Conservation (phyloP, 2,113 vertebrate genomes). For the Oryzias javanicus region DNA sequence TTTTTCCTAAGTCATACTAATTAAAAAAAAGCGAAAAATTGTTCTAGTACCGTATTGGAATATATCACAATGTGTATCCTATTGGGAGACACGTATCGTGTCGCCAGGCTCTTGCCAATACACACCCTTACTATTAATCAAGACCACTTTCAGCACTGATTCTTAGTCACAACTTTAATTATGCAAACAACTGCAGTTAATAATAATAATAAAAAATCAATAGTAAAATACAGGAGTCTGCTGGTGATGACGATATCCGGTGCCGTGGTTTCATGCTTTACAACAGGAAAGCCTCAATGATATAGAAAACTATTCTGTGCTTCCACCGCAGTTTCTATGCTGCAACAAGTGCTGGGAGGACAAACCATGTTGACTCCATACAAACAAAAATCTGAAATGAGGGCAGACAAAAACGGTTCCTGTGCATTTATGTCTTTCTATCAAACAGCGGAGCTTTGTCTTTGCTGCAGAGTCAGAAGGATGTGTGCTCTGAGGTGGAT, state of each 20-base stretch:
- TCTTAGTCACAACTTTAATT: background rate
- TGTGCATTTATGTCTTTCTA: slow-evolving; percentile 10
- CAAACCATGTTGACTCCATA: background rate
- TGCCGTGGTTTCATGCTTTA: background rate
- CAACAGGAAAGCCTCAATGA: background rate
- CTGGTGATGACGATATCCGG: background rate
- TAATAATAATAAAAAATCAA: background rate
- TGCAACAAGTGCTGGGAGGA: background rate
- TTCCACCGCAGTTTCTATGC: slow-evolving; percentile 5
- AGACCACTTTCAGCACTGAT: background rate
- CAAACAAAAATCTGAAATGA: background rate
- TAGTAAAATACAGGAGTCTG: slow-evolving; percentile 3
- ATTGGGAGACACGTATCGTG: too few species aligned
- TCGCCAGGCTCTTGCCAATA: too few species aligned
- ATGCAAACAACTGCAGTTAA: too few species aligned
- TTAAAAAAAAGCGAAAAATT: too few species aligned
- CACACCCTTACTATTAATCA: too few species aligned
- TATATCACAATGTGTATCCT: too few species aligned
- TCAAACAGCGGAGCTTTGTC: slow-evolving; percentile 6
- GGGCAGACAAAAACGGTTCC: background rate
- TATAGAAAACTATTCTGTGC: background rate
- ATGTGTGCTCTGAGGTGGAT: slow-evolving; percentile 1
- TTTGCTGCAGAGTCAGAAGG: slow-evolving; percentile 5
- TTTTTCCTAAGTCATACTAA: too few species aligned
- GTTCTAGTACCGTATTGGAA: too few species aligned